Percentiles rank a stretch among this genome's conserved stretches.
Conservation (phyloP, 2,888 invertebrate genomes). For the Calliopum simillimum region DNA sequence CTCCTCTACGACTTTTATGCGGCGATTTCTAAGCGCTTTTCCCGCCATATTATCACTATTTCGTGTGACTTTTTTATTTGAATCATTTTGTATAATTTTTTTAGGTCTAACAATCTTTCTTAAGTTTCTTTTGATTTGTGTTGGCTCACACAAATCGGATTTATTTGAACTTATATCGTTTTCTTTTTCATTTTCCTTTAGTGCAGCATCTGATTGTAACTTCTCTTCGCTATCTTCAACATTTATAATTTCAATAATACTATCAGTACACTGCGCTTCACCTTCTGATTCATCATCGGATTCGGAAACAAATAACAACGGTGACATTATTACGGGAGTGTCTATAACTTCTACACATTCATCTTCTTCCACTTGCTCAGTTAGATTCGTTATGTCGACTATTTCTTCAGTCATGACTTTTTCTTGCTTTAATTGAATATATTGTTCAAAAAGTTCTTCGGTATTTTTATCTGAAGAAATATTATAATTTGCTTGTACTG, state of each 20-base stretch:
- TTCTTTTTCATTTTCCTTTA: neutral
- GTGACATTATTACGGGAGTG: slow-evolving; percentile 61
- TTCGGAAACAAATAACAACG: slow-evolving; percentile 61
- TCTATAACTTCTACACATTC: slow-evolving; percentile 54
- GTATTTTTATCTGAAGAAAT: slow-evolving; percentile 53
- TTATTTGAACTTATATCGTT: too few relatives aligned
- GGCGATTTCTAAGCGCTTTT: neutral
- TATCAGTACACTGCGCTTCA: slow-evolving; percentile 17
- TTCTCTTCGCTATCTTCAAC: slow-evolving; percentile 23
- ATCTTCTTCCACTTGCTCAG: slow-evolving; percentile 30
- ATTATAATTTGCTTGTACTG: slow-evolving; percentile 43
- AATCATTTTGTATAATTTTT: slow-evolving; percentile 6
- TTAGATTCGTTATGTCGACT: slow-evolving; percentile 2
- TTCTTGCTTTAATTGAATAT: slow-evolving; percentile 36
- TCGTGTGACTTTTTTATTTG: slow-evolving; percentile 16
- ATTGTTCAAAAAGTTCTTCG: slow-evolving; percentile 58
- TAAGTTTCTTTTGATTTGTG: neutral
- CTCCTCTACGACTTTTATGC: neutral
- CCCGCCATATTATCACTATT: neutral
- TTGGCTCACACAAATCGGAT: neutral
- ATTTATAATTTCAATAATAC: slow-evolving; percentile 38
- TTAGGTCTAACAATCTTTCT: slow-evolving; percentile 21
- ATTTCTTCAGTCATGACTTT: slow-evolving; percentile 37
- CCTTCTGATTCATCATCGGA: slow-evolving; percentile 50
- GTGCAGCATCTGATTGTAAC: slow-evolving; percentile 35